Base-by-base conservation (phyloP, 1,140 invertebrate genomes). In the Delia radicum region DNA sequence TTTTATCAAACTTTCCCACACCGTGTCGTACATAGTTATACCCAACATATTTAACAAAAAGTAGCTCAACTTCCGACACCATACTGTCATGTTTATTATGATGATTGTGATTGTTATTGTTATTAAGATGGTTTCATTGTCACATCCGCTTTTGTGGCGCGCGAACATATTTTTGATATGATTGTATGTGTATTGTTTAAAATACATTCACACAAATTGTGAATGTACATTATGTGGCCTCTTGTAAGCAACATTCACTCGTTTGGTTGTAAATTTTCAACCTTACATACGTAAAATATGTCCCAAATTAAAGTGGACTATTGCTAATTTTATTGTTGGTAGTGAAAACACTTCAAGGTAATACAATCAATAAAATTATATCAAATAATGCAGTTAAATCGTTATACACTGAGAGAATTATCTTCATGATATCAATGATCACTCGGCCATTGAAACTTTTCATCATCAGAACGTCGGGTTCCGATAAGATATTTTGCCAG, bases 1-100 rank as follows among this genome's bases (percentile, higher is more conserved):
- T 55, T 55, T 55, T 21, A 55, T 21, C 21, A 24, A 21, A n/a
- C 48, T 55, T 55, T 55, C 24, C 48, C 15, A 18, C 31, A 33
- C 31, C 4, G 4, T 33, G 31, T 5, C 28, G 31, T 28, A 65
- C 63, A 33, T 18, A 31, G 21, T 55, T 21, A 67, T 67, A 29
- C 5, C 29, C 65, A 69, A 33, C 29, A 69, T 28, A 69, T 69
- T 69, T 69, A 69, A 69, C 65, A 33, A 69, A 33, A 69, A 69
- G 65, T 69, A 69, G 65, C 65, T 69, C 65, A 69, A 69, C 65
- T 69, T 69, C 65, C 65, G 65, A 69, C 65, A 69, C 65, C 65
- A 69, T 69, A 69, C 65, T 69, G 65, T 69, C 65, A 69, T 69
- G 65, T 69, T 69, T 69, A 37, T 69, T 18, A 24, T 33, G 65